Evolutionary conservation across 2,888 invertebrate genomes (phyloP).

Genomic region (Netelia inedita): DNA sequence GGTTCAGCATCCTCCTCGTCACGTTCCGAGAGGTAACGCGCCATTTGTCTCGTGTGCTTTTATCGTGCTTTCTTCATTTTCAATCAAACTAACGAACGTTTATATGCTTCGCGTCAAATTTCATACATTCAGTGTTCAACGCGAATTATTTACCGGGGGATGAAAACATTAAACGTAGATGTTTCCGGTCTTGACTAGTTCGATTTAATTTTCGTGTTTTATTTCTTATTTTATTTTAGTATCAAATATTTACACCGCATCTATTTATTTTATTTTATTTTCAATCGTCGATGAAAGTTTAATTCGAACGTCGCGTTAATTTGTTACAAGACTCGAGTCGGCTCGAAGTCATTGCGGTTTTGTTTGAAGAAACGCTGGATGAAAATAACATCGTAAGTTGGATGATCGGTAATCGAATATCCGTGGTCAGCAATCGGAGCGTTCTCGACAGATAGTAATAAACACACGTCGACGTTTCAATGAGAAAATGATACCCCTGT

Average conservation of each 20-base stretch:
- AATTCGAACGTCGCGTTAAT: neutral
- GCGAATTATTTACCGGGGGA: too few relatives aligned
- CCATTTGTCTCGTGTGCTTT: neutral
- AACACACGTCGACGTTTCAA: neutral
- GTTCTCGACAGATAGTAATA: neutral
- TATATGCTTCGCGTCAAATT: neutral
- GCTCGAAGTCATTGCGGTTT: neutral
- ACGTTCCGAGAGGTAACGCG: slow-evolving; percentile 80
- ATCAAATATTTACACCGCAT: neutral
- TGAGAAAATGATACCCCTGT: neutral
- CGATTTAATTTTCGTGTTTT: neutral
- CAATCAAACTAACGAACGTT: neutral
- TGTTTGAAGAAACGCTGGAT: neutral
- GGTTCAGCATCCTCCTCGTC: slow-evolving; percentile 68
- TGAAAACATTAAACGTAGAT: too few relatives aligned
- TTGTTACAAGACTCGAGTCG: too few relatives aligned
- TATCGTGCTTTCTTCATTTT: neutral
- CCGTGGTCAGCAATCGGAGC: neutral
- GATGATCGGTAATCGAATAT: neutral
- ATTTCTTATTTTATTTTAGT: neutral
- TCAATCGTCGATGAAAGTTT: neutral
- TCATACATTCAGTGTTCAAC: neutral
- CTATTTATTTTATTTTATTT: neutral
- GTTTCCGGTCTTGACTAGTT: too few relatives aligned
- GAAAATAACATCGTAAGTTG: neutral